phyloP scores from a whole-genome alignment of 53 echinoderm and acorn worm genomes.

The Paracentrotus lividus region DNA sequence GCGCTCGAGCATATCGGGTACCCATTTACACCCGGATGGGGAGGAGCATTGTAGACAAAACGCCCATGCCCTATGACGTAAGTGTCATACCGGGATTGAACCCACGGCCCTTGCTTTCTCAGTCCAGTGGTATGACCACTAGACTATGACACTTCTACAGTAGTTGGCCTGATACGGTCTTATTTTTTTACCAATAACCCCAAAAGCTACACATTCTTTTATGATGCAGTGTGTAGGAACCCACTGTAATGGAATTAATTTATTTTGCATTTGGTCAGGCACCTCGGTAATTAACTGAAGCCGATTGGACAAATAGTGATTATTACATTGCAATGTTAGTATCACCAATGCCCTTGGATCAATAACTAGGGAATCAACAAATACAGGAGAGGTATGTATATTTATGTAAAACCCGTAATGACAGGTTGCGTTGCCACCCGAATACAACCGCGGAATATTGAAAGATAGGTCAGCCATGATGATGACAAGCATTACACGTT shows the following conservation, averaged over 20 bases:
- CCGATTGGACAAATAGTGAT: background rate
- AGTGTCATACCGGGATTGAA: too few relatives aligned
- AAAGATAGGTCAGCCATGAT: background rate
- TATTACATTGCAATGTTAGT: background rate
- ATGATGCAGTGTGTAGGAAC: background rate
- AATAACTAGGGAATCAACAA: background rate
- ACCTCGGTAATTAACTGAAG: constrained; percentile 18
- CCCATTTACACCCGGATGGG: too few relatives aligned
- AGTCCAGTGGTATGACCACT: too few relatives aligned
- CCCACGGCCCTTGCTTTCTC: too few relatives aligned
- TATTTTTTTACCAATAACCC: too few relatives aligned
- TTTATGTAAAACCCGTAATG: background rate
- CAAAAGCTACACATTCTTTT: background rate
- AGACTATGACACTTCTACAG: too few relatives aligned
- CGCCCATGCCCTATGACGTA: too few relatives aligned
- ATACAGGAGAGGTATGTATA: background rate
- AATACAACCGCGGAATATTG: background rate
- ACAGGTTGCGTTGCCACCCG: background rate
- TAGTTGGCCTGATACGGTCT: too few relatives aligned
- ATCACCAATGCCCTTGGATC: constrained; percentile 8
- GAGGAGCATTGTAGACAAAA: too few relatives aligned
- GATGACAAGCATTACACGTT: background rate
- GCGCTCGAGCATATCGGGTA: too few relatives aligned
- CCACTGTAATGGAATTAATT: background rate
- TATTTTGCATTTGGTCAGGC: background rate